A percentile compares a stretch with the other conserved stretches of the same genome.
These are phyloP conservation scores for Oenanthe melanoleuca DNA, from an alignment of 2,113 vertebrate genomes.

Conservation along the genomic window DNA sequence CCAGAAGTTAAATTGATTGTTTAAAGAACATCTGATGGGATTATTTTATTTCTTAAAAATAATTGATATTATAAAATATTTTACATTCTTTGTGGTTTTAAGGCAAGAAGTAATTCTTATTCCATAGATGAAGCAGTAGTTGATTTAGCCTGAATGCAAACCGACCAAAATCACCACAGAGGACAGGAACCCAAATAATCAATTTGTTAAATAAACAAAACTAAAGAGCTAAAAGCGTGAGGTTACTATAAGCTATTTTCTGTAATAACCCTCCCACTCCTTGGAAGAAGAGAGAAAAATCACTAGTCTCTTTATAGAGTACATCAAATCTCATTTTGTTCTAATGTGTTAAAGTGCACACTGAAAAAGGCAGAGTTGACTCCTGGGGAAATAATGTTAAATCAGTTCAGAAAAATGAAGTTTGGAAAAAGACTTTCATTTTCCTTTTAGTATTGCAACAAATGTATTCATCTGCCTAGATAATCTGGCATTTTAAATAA, in stretches of 20 bases:
- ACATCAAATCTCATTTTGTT: constrained; percentile 64
- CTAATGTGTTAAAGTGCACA: constrained; percentile 69
- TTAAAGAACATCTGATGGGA: not conserved
- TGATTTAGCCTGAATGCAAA: constrained; percentile 7
- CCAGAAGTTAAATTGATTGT: not conserved
- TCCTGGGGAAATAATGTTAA: constrained; percentile 73
- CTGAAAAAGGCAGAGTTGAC: constrained; percentile 68
- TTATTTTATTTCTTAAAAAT: not conserved
- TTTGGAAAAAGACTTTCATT: constrained; percentile 70
- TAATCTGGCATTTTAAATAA: constrained; percentile 77
- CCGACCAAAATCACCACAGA: not conserved
- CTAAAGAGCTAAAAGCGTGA: constrained; percentile 51
- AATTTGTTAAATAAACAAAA: constrained; percentile 67
- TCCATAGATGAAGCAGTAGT: not conserved
- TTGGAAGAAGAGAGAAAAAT: constrained; percentile 62
- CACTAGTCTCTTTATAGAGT: constrained; percentile 51
- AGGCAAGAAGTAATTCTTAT: not conserved
- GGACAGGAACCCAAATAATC: constrained; percentile 46
- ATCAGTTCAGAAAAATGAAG: constrained; percentile 66
- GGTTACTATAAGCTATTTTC: constrained; percentile 63
- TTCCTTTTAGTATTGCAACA: constrained; percentile 61
- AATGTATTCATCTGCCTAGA: constrained; percentile 68
- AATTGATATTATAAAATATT: not conserved
- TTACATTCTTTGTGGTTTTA: not conserved
- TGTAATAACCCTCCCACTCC: constrained; percentile 50